These are phyloP conservation scores for Cantharis flavilabris DNA, from an alignment of 2,888 invertebrate species.

Conservation along the genomic window DNA sequence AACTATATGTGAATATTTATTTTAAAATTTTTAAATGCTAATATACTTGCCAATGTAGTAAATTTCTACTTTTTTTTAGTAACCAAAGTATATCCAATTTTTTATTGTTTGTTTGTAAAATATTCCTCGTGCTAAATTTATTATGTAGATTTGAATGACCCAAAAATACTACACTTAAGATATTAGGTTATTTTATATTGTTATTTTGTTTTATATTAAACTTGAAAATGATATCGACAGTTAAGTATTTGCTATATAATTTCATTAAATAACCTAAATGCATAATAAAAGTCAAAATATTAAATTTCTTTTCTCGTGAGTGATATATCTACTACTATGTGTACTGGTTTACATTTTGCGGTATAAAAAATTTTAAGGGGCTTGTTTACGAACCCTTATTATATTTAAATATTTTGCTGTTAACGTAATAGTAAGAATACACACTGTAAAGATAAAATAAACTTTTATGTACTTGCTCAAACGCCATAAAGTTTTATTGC, in stretches of 20 bases:
- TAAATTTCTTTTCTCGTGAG: background rate
- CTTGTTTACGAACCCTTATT: background rate
- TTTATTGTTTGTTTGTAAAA: background rate
- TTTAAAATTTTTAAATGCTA: slow-evolving; percentile 35
- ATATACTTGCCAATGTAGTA: slow-evolving; percentile 37
- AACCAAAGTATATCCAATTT: background rate
- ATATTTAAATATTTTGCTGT: background rate
- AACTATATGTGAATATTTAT: slow-evolving; percentile 34
- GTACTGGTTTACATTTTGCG: background rate
- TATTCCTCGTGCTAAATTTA: background rate
- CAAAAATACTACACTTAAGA: background rate
- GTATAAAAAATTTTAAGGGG: background rate
- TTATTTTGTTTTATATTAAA: background rate
- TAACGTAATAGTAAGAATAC: background rate
- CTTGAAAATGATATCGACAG: background rate
- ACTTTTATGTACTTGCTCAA: slow-evolving; percentile 25
- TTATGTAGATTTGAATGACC: background rate
- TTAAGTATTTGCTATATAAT: background rate
- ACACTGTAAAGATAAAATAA: slow-evolving; percentile 15
- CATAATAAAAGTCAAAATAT: background rate
- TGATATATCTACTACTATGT: background rate
- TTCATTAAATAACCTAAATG: background rate
- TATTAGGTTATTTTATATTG: background rate
- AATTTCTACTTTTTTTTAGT: background rate
- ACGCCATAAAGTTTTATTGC: slow-evolving; percentile 26